A percentile compares a stretch with the other conserved stretches of the same genome.
Evolutionary conservation across 1,140 invertebrate genomes (phyloP).

Genomic region (Orchestia grillus): DNA sequence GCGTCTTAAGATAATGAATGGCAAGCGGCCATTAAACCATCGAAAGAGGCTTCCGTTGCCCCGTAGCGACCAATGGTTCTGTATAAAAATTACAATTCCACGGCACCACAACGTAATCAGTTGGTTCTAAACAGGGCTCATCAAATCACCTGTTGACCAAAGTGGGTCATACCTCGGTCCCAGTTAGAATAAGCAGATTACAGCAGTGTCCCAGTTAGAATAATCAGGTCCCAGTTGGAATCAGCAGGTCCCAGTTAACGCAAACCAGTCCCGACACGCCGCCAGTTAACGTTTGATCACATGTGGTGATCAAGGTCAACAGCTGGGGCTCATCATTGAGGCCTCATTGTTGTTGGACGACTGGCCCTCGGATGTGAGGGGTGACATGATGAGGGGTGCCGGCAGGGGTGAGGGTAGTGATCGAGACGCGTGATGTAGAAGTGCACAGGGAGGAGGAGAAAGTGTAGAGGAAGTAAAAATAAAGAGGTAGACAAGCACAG

Average conservation of each 20-base stretch:
- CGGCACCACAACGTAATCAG: no score
- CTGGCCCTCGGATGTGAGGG: neutral
- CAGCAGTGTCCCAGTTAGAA: neutral
- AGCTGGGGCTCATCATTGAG: conserved; percentile 14
- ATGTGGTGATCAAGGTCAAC: neutral
- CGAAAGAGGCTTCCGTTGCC: no score
- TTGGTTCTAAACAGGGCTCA: no score
- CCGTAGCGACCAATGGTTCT: no score
- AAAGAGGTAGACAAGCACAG: neutral
- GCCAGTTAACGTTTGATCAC: conserved; percentile 24
- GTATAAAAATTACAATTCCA: no score
- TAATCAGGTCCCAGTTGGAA: neutral
- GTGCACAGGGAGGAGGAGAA: neutral
- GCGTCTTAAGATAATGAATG: no score
- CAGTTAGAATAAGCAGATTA: neutral
- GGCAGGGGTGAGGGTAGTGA: neutral
- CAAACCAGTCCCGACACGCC: neutral
- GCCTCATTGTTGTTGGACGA: neutral
- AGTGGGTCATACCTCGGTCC: no score
- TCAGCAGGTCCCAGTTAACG: neutral
- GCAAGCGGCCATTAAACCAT: no score
- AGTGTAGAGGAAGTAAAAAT: neutral
- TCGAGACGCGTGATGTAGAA: neutral
- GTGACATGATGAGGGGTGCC: neutral
- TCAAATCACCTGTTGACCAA: no score